Evolutionary conservation across 2,113 vertebrate species (phyloP), one percentile per base, ranked within the genome.

Genomic region (Sturnus vulgaris): DNA sequence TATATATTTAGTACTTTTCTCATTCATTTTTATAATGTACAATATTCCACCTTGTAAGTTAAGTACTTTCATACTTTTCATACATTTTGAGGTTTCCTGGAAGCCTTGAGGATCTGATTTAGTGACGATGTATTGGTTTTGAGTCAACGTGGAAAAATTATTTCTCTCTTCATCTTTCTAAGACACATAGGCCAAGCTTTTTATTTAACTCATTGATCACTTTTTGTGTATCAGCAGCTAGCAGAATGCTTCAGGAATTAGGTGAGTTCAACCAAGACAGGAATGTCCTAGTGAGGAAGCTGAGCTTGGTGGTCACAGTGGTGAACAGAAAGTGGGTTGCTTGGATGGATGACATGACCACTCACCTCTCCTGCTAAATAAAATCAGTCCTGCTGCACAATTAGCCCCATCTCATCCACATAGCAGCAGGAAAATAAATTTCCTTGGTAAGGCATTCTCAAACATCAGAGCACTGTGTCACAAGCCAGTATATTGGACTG

Each of bases 311-410:
- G 53, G 24, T 61, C 39, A 15, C 35, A 49, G 19, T 13, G 18
- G 44, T 9, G 6, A 15, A 2, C 18, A 46, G 56, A 47, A 2
- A 10, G 9, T 6, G 23, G 9, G 7, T 57, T 68, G 16, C 25
- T 17, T 12, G 3, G 8, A 6, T 22, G 30, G 23, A 7, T 46
- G 55, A 10, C 20, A 65, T 0, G 1, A 27, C 15, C 7, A 4
- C 4, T 77, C 16, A 44, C 5, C 7, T 69, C 53, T 69, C 27
- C 35, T 66, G 21, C 11, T 73, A 33, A 83, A 82, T 31, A 0
- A 64, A 86, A 53, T 49, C 44, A 56, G 6, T 12, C 24, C 15
- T 70, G 9, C 27, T 78, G 13, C 21, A 75, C 28, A 65, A 33
- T 57, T 56, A 66, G 8, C 39, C 33, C 28, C 21, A 75, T 60